A percentile compares a stretch with the other conserved stretches of the same genome.
These are phyloP conservation scores for Podarcis lilfordi DNA, from an alignment of 2,797 vertebrate species.

Conservation along the genomic window DNA sequence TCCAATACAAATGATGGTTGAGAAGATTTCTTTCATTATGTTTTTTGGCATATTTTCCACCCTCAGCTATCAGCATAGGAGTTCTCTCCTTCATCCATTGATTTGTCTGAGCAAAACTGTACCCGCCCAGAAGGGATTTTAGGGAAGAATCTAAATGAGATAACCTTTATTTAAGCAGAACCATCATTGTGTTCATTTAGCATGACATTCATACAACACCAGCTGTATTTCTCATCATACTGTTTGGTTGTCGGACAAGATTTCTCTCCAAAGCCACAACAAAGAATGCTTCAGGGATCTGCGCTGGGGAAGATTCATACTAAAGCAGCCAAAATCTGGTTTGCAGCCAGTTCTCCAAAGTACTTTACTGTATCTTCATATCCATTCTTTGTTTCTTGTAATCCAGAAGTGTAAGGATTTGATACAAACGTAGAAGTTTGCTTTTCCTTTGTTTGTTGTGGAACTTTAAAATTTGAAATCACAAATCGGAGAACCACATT, in stretches of 20 bases:
- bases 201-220: constrained; percentile 63
- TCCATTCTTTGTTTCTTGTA: constrained; percentile 50
- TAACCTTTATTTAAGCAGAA: constrained; percentile 34
- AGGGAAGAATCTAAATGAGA: constrained; percentile 26
- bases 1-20: neutral
- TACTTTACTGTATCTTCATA: constrained; percentile 61
- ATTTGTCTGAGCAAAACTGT: constrained; percentile 33
- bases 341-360: constrained; percentile 69
- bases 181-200: constrained; percentile 50
- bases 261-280: constrained; percentile 69
- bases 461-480: neutral
- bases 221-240: constrained; percentile 58
- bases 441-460: neutral
- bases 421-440: constrained; percentile 45
- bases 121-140: constrained; percentile 9
- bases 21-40: neutral
- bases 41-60: neutral
- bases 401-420: constrained; percentile 59
- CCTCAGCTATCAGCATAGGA: constrained; percentile 40
- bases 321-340: constrained; percentile 68
- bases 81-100: constrained; percentile 32
- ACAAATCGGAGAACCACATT: neutral
- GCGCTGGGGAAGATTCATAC: constrained; percentile 66
- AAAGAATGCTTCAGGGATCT: constrained; percentile 70
- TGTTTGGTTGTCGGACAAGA: constrained; percentile 64